Conservation (phyloP, 2,888 invertebrate species). For the Phasia obesa region DNA sequence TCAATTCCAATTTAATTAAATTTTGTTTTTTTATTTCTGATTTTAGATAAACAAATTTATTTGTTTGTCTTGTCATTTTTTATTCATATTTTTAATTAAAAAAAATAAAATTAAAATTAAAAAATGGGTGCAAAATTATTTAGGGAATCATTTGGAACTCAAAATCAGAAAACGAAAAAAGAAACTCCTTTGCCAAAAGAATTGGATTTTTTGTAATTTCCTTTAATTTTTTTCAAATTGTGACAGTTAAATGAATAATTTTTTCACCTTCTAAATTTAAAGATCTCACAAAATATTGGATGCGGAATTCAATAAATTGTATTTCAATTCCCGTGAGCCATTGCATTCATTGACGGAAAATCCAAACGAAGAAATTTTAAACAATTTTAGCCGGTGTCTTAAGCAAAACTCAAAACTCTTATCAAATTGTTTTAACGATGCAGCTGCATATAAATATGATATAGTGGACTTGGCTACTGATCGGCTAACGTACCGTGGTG, state of each 20-base stretch:
- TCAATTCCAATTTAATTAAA: no score
- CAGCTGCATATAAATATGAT: background rate
- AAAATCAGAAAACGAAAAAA: no score
- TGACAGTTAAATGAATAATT: background rate
- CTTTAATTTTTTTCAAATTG: background rate
- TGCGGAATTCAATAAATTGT: conserved; percentile 45
- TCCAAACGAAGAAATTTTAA: conserved; percentile 31
- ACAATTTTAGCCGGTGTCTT: background rate
- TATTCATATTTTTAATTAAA: no score
- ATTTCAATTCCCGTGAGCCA: conserved; percentile 10
- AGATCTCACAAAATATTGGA: conserved; percentile 2
- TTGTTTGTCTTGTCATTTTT: no score
- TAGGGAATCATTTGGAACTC: background rate
- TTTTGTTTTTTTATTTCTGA: no score
- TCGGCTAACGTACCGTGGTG: background rate
- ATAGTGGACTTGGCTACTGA: conserved; percentile 41
- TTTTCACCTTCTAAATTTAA: background rate
- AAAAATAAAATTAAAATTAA: background rate
- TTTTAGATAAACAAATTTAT: no score
- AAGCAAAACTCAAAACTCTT: conserved; percentile 43
- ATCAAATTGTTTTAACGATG: conserved; percentile 32
- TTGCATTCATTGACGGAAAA: conserved; percentile 24
- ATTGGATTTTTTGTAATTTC: conserved; percentile 18
- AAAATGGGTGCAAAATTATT: conserved; percentile 33
- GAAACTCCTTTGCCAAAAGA: background rate